Percentiles rank a stretch among this genome's conserved stretches.
These are phyloP conservation scores for Ormyrus pomaceus DNA, from an alignment of 2,888 invertebrate species.

Conservation along the genomic window DNA sequence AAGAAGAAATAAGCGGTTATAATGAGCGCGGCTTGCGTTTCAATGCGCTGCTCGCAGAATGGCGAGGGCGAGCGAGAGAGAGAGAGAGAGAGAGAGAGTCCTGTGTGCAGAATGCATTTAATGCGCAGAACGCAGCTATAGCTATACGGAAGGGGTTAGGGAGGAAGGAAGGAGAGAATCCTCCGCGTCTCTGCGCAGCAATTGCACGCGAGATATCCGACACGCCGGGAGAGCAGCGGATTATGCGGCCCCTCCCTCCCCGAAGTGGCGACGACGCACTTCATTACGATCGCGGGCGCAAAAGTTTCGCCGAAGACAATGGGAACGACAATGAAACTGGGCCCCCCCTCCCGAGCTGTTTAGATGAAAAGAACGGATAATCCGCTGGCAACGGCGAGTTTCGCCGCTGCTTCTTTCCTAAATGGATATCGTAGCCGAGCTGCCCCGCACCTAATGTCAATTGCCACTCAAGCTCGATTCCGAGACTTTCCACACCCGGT, in stretches of 20 bases:
- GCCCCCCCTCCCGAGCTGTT: constrained; percentile 47
- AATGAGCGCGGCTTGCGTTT: constrained; percentile 32
- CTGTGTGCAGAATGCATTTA: constrained; percentile 11
- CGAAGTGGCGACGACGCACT: constrained; percentile 16
- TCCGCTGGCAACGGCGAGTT: constrained; percentile 24
- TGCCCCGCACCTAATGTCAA: too few species aligned
- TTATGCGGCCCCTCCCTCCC: background rate
- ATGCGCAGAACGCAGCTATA: constrained; percentile 28
- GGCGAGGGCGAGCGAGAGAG: background rate
- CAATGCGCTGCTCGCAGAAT: constrained; percentile 4
- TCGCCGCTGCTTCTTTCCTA: background rate
- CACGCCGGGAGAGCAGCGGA: constrained; percentile 22
- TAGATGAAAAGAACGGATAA: constrained; percentile 62
- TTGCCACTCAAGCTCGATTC: too few species aligned
- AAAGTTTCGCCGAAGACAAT: constrained; percentile 23
- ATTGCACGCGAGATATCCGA: constrained; percentile 48
- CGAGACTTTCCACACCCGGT: too few species aligned
- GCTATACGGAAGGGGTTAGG: background rate
- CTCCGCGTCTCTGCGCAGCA: constrained; percentile 38
- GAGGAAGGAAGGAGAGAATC: constrained; percentile 23
- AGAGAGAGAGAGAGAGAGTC: background rate
- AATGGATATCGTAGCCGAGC: too few species aligned
- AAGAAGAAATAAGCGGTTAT: constrained; percentile 34
- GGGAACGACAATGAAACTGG: constrained; percentile 55
- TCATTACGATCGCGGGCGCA: constrained; percentile 48